phyloP scores from a whole-genome alignment of 2,113 vertebrate species.

The Dicerorhinus sumatrensis region DNA sequence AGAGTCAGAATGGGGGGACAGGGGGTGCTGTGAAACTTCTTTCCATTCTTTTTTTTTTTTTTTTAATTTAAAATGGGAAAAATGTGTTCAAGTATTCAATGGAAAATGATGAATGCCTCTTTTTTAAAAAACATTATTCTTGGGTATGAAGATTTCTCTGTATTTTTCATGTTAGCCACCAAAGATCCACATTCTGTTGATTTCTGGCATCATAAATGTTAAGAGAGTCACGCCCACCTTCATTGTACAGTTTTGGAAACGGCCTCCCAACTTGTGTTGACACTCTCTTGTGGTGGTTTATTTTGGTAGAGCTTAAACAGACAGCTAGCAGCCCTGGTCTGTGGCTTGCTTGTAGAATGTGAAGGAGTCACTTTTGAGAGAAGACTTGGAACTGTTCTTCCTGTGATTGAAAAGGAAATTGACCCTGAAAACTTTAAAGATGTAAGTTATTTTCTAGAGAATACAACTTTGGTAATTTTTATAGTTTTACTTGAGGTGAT shows the following conservation, averaged over 20 bases:
- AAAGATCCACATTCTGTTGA: background rate
- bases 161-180: background rate
- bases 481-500: background rate
- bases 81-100: background rate
- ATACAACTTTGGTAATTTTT: background rate
- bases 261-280: background rate
- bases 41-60: background rate
- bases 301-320: slow-evolving; percentile 88
- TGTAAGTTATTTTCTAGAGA: slow-evolving; percentile 86
- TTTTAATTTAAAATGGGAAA: background rate
- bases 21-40: background rate
- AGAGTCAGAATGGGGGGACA: background rate
- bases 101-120: background rate
- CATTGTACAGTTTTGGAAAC: background rate
- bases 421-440: slow-evolving; percentile 91
- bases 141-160: background rate
- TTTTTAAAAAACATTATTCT: background rate
- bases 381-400: slow-evolving; percentile 90
- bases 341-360: slow-evolving; percentile 95
- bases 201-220: background rate
- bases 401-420: slow-evolving; percentile 92
- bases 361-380: slow-evolving; percentile 91
- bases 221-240: background rate
- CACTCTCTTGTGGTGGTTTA: background rate
- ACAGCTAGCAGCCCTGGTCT: slow-evolving; percentile 93